A percentile compares a stretch with the other conserved stretches of the same genome.
Evolutionary conservation across 2,888 invertebrate genomes (phyloP).

Genomic region (Noctua fimbriata): DNA sequence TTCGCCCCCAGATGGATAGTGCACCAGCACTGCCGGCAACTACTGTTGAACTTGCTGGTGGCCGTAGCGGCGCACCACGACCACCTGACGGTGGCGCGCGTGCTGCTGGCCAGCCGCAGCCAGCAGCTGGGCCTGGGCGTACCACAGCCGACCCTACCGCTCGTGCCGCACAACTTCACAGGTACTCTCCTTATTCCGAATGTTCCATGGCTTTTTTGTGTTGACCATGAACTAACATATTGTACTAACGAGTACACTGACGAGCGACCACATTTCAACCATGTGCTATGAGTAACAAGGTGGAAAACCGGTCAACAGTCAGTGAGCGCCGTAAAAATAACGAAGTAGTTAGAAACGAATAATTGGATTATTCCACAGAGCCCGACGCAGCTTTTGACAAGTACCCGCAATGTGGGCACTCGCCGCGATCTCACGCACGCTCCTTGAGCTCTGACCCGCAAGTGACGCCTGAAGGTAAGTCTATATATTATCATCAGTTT

Average conservation of each 20-base stretch:
- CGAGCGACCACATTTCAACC: not conserved
- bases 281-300: not conserved
- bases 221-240: not conserved
- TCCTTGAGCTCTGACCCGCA: constrained; percentile 86
- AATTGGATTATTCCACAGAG: constrained; percentile 83
- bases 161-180: constrained; percentile 94
- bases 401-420: constrained; percentile 89
- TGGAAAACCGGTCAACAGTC: not conserved
- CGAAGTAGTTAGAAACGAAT: not conserved
- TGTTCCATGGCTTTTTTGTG: not conserved
- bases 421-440: constrained; percentile 82
- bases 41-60: constrained; percentile 97
- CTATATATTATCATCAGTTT: not conserved
- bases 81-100: constrained; percentile 96
- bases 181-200: constrained; percentile 81
- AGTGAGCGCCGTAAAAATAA: not conserved
- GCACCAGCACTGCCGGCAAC: constrained; percentile 98
- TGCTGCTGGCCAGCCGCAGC: constrained; percentile 95
- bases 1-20: constrained; percentile 92
- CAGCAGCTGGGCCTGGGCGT: constrained; percentile 94
- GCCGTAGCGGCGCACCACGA: constrained; percentile 97
- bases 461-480: constrained; percentile 85
- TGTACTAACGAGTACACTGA: not conserved
- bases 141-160: constrained; percentile 92
- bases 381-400: constrained; percentile 93